A percentile compares a stretch with the other conserved stretches of the same genome.
Evolutionary conservation across 2,797 vertebrate species (phyloP).

Genomic region (Knipowitschia caucasica): DNA sequence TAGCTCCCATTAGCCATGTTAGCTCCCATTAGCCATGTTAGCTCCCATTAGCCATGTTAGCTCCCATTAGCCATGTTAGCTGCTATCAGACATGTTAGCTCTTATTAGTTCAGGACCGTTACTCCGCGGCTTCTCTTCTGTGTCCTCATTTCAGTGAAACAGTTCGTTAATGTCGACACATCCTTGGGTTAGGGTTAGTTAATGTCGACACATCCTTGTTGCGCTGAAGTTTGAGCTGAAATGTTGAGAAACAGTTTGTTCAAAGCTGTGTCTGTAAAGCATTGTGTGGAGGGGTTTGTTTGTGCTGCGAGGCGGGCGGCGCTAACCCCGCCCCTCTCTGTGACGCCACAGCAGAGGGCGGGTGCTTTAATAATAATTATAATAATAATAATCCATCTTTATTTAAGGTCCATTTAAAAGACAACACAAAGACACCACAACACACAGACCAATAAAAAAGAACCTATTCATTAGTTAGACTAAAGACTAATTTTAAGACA

Average conservation of each 20-base stretch:
- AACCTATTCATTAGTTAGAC: no score
- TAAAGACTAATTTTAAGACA: no score
- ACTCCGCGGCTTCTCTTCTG: constrained; percentile 20
- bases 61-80: constrained; percentile 42
- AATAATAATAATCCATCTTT: no score
- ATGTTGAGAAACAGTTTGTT: neutral
- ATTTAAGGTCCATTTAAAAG: no score
- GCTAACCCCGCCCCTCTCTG: constrained; percentile 42
- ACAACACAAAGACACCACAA: no score
- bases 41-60: constrained; percentile 32
- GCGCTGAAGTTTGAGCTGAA: neutral
- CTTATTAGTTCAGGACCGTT: constrained; percentile 59
- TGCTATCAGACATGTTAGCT: no score
- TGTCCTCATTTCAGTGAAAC: constrained; percentile 7
- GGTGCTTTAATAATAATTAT: no score
- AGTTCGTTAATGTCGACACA: neutral
- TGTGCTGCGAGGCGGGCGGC: neutral
- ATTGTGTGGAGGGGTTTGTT: neutral
- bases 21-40: constrained; percentile 50
- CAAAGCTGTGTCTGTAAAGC: neutral
- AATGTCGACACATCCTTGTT: neutral
- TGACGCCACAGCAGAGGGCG: no score
- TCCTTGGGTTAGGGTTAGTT: accelerated
- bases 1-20: constrained; percentile 36
- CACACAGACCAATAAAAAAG: no score